phyloP scores from a whole-genome alignment of 1,140 invertebrate species.

The Frieseomelitta varia region DNA sequence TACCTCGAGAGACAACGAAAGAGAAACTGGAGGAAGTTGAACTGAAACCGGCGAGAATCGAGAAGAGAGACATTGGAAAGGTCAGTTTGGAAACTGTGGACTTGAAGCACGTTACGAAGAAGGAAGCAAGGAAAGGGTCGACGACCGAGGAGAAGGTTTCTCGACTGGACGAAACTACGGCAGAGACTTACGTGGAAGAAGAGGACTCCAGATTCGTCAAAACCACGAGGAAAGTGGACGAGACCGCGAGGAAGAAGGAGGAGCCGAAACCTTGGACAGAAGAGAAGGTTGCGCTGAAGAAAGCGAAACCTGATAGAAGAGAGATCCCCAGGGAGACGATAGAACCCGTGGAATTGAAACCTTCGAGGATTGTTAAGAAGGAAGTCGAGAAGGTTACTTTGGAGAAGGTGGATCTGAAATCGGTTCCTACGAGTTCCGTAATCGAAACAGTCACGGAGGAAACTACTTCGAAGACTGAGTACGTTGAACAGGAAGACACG shows the following conservation, averaged over 20 bases:
- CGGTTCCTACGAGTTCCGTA: neutral
- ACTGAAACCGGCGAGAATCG: constrained; percentile 77
- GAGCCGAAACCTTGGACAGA: constrained; percentile 82
- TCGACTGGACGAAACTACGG: constrained; percentile 39
- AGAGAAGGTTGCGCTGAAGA: constrained; percentile 80
- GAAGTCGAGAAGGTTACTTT: constrained; percentile 69
- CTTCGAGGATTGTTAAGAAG: constrained; percentile 75
- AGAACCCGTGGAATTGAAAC: constrained; percentile 80
- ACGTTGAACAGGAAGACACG: constrained; percentile 63
- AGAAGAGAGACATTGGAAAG: constrained; percentile 68
- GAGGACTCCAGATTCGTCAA: constrained; percentile 59
- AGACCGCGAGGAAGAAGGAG: constrained; percentile 25
- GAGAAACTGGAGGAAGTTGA: constrained; percentile 79
- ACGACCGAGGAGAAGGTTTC: constrained; percentile 35
- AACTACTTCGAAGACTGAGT: constrained; percentile 57
- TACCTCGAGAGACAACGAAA: constrained; percentile 73
- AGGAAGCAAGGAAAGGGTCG: constrained; percentile 46
- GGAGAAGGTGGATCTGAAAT: constrained; percentile 78
- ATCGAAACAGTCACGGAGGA: constrained; percentile 67
- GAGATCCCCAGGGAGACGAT: constrained; percentile 77
- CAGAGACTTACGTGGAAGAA: constrained; percentile 63
- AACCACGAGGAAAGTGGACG: constrained; percentile 36
- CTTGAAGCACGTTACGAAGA: constrained; percentile 71
- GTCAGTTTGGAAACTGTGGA: constrained; percentile 67
- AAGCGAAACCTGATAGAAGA: constrained; percentile 74